These are phyloP conservation scores for Megalops atlanticus DNA, from an alignment of 2,113 vertebrate genomes.

Conservation along the genomic window DNA sequence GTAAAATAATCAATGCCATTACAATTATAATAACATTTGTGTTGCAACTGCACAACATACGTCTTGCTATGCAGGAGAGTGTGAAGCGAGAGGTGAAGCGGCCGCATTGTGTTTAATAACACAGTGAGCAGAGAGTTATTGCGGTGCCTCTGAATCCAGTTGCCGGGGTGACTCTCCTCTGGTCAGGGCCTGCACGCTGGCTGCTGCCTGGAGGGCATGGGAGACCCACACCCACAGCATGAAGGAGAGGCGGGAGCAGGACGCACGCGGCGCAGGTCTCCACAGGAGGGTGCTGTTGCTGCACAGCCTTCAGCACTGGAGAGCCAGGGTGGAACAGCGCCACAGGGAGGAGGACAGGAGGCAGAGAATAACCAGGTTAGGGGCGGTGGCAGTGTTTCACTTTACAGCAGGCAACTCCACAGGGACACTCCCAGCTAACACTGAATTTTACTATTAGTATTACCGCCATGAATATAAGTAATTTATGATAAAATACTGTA, in stretches of 20 bases:
- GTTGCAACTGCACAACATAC: no score
- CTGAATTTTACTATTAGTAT: no score
- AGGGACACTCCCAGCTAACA: neutral
- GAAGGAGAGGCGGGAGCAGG: neutral
- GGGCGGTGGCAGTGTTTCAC: neutral
- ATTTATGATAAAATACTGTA: no score
- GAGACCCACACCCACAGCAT: neutral
- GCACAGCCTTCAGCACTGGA: constrained; percentile 26
- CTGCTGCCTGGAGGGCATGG: constrained; percentile 28
- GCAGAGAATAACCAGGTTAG: constrained; percentile 1
- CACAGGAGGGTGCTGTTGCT: constrained; percentile 11
- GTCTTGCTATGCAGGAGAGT: no score
- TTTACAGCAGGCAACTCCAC: neutral
- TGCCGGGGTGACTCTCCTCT: neutral
- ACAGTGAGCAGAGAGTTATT: neutral
- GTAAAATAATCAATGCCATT: neutral
- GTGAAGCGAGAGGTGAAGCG: no score
- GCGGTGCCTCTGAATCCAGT: neutral
- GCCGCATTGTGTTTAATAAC: neutral
- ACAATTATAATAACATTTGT: neutral
- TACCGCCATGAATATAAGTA: no score
- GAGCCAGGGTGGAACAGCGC: neutral
- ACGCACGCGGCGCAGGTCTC: neutral
- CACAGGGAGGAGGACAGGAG: neutral
- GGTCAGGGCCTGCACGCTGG: constrained; percentile 7